phyloP scores from a whole-genome alignment of 2,888 invertebrate genomes.

The Mythimna pallens region DNA sequence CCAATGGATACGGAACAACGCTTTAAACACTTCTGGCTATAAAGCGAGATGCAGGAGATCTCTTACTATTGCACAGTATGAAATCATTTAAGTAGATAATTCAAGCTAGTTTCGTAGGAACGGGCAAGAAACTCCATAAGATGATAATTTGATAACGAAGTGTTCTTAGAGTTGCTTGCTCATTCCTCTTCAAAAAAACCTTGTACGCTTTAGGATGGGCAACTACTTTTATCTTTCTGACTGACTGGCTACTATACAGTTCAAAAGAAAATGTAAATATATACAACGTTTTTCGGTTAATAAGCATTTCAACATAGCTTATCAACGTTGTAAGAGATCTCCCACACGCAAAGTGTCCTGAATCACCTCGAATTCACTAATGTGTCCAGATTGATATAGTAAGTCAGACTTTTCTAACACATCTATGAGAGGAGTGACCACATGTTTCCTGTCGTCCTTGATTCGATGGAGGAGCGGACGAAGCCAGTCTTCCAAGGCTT shows the following conservation, averaged over 20 bases:
- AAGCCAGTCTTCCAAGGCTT: constrained; percentile 94
- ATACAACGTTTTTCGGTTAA: neutral
- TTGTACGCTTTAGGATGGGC: neutral
- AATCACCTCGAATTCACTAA: constrained; percentile 73
- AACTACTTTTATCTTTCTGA: neutral
- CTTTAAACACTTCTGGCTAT: constrained; percentile 11
- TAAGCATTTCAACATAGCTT: neutral
- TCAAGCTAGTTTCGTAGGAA: neutral
- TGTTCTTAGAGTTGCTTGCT: neutral
- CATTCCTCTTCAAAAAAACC: neutral
- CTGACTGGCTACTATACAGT: neutral
- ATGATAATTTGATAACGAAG: neutral
- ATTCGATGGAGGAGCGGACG: constrained; percentile 97
- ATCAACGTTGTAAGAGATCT: constrained; percentile 7
- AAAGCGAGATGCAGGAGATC: constrained; percentile 15
- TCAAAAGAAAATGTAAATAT: neutral
- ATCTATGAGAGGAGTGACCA: constrained; percentile 98
- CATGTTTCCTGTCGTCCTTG: constrained; percentile 92
- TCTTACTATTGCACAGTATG: constrained; percentile 8
- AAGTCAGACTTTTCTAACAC: constrained; percentile 94
- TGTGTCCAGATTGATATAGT: constrained; percentile 69
- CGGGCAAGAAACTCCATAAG: neutral
- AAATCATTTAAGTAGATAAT: neutral
- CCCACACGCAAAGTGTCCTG: constrained; percentile 5
- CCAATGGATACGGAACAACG: constrained; percentile 16